Base-by-base conservation (phyloP, 2,888 invertebrate species). In the Germaria angustata region DNA sequence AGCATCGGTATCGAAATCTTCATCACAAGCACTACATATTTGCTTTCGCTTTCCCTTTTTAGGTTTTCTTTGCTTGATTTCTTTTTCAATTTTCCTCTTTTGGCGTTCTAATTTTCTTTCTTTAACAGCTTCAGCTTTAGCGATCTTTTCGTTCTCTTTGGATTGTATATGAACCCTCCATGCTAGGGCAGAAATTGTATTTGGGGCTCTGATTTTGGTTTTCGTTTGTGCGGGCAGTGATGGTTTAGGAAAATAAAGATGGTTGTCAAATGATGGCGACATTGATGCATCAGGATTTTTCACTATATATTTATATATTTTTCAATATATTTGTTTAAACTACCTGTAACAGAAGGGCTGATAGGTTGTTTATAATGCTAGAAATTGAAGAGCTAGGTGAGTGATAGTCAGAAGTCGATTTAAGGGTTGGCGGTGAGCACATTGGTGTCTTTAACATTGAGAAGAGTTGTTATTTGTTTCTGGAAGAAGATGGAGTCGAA, bases 231-330 rank as follows among this genome's bases (percentile, higher is more conserved):
- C 36, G 20, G 63, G 55, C 15, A 20, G 15, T 46, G 8, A 65
- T 9, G 57, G 24, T 49, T 68, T 76, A 32, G 66, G 76, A n/a
- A 66, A 59, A 28, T 66, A 66, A 9, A 76, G 22, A 68, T 55
- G 68, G 6, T 39, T 41, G 11, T 68, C 53, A 41, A 68, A 68
- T 24, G 46, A 24, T 13, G 71, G 22, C 22, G 69, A 69, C 32
- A 69, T 57, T 0, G 44, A 17, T n/a, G n/a, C n/a, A n/a, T n/a
- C n/a, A n/a, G n/a, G n/a, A n/a, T n/a, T n/a, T n/a, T n/a, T n/a
- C n/a, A n/a, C n/a, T n/a, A n/a, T n/a, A n/a, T n/a, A n/a, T n/a
- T n/a, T n/a, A n/a, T n/a, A n/a, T n/a, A n/a, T n/a, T n/a, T n/a
- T n/a, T n/a, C n/a, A n/a, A n/a, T n/a, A n/a, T n/a, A n/a, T n/a